Percentiles rank a stretch among this genome's conserved stretches.
Conservation (phyloP, 2,113 vertebrate species). For the Riparia riparia region DNA sequence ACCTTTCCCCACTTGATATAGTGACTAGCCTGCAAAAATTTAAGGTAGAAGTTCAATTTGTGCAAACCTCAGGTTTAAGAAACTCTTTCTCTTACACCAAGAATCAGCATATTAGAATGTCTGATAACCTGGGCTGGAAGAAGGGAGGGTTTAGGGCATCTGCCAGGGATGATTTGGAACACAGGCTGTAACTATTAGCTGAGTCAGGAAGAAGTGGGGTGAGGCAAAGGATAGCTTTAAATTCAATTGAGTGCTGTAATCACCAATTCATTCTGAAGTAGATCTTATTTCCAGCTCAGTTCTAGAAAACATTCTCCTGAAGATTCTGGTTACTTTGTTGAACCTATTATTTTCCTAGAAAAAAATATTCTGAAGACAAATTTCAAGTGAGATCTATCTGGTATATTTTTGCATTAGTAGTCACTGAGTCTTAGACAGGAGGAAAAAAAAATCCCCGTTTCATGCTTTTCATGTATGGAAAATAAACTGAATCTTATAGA, state of each 20-base stretch:
- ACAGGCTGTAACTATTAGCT: neutral
- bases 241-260: neutral
- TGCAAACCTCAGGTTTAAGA: neutral
- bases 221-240: neutral
- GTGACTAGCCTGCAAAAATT: neutral
- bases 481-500: neutral
- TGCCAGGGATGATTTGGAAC: neutral
- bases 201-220: neutral
- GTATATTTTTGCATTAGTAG: neutral
- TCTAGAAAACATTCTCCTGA: neutral
- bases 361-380: neutral
- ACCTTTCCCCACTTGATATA: neutral
- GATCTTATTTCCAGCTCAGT: neutral
- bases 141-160: neutral
- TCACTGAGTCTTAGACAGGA: neutral
- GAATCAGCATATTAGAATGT: neutral
- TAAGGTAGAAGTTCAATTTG: neutral
- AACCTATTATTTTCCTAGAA: neutral
- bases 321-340: neutral
- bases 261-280: neutral
- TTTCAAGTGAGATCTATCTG: neutral
- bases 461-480: neutral
- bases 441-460: rapidly evolving
- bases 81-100: neutral
- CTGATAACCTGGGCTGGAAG: neutral